Evolutionary conservation across 2,888 invertebrate species (phyloP), one percentile per base, ranked within the genome.

Genomic region (Patella pellucida): DNA sequence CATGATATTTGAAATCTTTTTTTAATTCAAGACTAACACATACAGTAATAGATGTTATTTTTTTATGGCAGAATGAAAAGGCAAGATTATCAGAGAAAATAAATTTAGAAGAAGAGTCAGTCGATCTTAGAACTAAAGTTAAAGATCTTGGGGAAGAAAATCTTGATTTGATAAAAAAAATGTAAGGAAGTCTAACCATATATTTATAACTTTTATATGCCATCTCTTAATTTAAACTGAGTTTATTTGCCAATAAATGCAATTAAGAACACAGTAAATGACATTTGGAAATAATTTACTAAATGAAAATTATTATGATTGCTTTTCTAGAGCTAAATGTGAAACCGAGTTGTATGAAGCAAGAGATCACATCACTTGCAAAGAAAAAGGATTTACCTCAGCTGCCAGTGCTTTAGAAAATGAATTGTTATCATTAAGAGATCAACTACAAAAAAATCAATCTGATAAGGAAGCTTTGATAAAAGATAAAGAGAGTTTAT

Each of bases 401-500:
- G 84, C 86, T 5, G 83, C 85, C 3, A 82, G 83, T 54, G 78
- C 81, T 14, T 78, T 86, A 41, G 85, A 86, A 79, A 78, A 79
- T 67, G 87, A 87, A 73, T 76, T 88, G 52, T 79, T 78, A n/a
- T 77, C 78, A 5, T 74, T 87, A 19, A 78, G 83, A 69, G 81
- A 80, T 27, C 85, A 86, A 73, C 76, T 86, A 68, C 80, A 83
- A 68, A 74, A 79, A 1, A 75, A 85, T 76, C 82, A 85, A 76
- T 82, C 80, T 67, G 87, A 87, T 52, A 87, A 85, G 68, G 84
- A 85, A 69, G 78, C 79, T 74, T 82, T 82, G 3, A 75, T 87
- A 12, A 85, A 85, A 71, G 89, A 89, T 68, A 89, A 89, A 72
- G 89, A 89, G 71, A 83, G 78, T 52, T 75, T 88, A n/a, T 77